Conservation (phyloP, 2,888 invertebrate species). For the Eueremaeus valkanovi region DNA sequence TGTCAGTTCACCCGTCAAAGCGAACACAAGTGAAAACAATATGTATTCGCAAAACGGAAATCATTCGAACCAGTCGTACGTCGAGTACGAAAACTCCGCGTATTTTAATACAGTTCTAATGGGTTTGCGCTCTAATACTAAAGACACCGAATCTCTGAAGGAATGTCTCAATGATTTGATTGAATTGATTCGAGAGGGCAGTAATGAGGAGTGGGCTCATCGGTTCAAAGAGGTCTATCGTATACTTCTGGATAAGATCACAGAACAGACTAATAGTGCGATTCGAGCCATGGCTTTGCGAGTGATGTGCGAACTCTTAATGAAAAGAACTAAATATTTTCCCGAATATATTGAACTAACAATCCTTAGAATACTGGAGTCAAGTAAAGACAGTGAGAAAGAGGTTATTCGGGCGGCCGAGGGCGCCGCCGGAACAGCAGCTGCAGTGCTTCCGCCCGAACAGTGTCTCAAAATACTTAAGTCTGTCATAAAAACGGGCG, state of each 20-base stretch:
- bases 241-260: constrained; percentile 39
- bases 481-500: constrained; percentile 81
- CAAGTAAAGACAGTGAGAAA: constrained; percentile 64
- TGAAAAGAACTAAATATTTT: constrained; percentile 71
- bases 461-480: constrained; percentile 69
- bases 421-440: constrained; percentile 61
- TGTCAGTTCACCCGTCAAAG: not conserved
- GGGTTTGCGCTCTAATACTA: not conserved
- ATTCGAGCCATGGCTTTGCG: constrained; percentile 56
- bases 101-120: constrained; percentile 21
- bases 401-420: constrained; percentile 73
- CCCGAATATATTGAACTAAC: constrained; percentile 85
- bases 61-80: not conserved
- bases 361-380: constrained; percentile 79
- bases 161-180: constrained; percentile 8
- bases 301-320: constrained; percentile 77
- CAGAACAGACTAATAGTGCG: constrained; percentile 16
- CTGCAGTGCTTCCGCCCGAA: constrained; percentile 72
- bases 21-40: not conserved
- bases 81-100: not conserved
- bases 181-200: not conserved
- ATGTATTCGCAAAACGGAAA: not conserved
- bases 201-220: constrained; percentile 4
- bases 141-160: constrained; percentile 11
- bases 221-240: constrained; percentile 33